These are phyloP conservation scores for Oophaga pumilio DNA, from an alignment of 2,113 vertebrate genomes.

Conservation along the genomic window DNA sequence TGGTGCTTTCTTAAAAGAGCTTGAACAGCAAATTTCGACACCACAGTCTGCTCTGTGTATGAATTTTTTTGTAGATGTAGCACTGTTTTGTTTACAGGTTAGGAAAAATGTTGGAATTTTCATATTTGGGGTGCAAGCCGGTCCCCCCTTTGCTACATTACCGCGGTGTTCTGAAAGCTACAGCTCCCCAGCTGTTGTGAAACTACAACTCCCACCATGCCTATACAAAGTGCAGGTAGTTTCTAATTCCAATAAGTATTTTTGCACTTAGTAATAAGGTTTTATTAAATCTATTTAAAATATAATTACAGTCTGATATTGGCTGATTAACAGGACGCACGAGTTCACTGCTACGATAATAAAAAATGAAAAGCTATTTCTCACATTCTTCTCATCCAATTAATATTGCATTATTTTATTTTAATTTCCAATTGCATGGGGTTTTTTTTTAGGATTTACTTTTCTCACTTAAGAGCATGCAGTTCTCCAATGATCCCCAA, in stretches of 20 bases:
- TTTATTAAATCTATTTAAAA: background rate
- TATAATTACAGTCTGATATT: background rate
- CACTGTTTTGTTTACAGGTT: no score
- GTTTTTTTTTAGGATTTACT: background rate
- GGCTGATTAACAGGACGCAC: background rate
- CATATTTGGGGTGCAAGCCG: no score
- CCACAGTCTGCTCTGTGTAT: no score
- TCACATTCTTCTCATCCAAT: background rate
- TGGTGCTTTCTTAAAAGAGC: no score
- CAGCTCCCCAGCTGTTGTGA: background rate
- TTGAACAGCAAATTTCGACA: no score
- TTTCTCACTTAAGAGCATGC: background rate
- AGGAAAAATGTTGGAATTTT: no score
- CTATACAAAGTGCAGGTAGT: background rate
- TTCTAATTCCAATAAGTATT: background rate
- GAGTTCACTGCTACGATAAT: background rate
- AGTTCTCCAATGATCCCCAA: no score
- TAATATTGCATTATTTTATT: background rate
- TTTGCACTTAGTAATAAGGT: background rate
- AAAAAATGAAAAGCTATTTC: background rate
- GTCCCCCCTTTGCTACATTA: no score
- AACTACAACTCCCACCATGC: background rate
- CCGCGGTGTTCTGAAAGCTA: no score
- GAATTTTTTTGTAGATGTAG: no score
- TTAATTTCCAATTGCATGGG: background rate